Evolutionary conservation across 2,797 vertebrate genomes (phyloP), one percentile per base, ranked within the genome.

Genomic region (Rachycentron canadum): DNA sequence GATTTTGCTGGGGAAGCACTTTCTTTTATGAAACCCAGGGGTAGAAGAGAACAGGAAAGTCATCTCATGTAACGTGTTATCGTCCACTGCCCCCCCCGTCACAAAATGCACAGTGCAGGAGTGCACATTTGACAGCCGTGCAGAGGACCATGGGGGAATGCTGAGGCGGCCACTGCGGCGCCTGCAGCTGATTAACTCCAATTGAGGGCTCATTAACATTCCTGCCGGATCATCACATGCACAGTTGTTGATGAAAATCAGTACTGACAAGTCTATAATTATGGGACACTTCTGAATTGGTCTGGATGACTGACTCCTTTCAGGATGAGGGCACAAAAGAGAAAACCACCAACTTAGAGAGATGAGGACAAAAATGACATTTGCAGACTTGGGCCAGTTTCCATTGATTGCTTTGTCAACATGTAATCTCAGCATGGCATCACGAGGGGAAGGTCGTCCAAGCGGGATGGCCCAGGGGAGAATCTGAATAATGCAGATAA

Each of bases 181-280:
- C 76, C 74, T 59, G 76, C 76, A 83, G 82, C 86, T 88, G 89
- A 93, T 93, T 92, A 92, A 81, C 87, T 92, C 84, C 88, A 87
- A 88, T 89, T 73, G 86, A 88, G 77, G 85, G 77, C 83, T 89
- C 91, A 90, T 92, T 92, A 93, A 83, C 76, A 85, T 89, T 90
- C 89, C 87, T 90, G 86, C 85, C 38, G 40, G 84, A 91, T 92
- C 91, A 88, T 91, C 89, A 87, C 85, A 81, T 70, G 76, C 84
- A 76, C 75, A 62, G 85, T 84, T 92, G 91, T 92, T 93, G 93
- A 93, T 92, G 93, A 84, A 93, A 88, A 94, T 90, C 89, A 81
- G 76, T 85, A 87, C 67, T 92, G 93, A 94, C 91, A 90, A 61
- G 84, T 85, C 90, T 85, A 73, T 94, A 92, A 94, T 93, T 92